Evolutionary conservation across 2,797 vertebrate species (phyloP).

Genomic region (Geotrypetes seraphini): DNA sequence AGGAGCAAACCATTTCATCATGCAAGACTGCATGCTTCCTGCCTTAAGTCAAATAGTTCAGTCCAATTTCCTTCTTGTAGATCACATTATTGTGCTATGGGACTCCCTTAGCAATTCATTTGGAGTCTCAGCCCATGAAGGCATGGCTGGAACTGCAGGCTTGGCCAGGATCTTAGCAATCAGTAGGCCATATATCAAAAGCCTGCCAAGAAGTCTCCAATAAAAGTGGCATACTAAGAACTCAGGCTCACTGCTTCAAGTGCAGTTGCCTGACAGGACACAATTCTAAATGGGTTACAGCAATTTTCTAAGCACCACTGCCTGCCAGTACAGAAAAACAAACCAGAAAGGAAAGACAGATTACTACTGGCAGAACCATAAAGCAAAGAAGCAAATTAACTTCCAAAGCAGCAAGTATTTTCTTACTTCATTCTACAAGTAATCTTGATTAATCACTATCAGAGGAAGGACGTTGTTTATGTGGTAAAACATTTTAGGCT

Average conservation of each 20-base stretch:
- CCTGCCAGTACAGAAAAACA: background rate
- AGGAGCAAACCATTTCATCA: too few relatives aligned
- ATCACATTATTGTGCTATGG: background rate
- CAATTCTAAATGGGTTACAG: slow-evolving; percentile 6
- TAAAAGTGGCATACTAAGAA: slow-evolving; percentile 15
- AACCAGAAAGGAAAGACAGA: background rate
- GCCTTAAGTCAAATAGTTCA: too few relatives aligned
- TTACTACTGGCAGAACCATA: background rate
- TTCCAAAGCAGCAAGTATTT: background rate
- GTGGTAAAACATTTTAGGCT: too few relatives aligned
- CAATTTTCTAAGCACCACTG: background rate
- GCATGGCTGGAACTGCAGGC: slow-evolving; percentile 2
- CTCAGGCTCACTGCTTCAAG: slow-evolving; percentile 15
- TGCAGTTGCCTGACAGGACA: slow-evolving; percentile 4
- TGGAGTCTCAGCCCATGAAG: slow-evolving; percentile 2
- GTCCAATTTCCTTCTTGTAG: background rate
- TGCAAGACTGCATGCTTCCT: too few relatives aligned
- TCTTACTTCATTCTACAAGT: background rate
- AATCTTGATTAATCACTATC: background rate
- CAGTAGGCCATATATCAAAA: slow-evolving; percentile 16
- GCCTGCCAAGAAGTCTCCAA: slow-evolving; percentile 13
- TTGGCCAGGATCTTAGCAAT: slow-evolving; percentile 4
- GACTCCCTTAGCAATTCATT: slow-evolving; percentile 1
- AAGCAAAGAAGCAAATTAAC: background rate
- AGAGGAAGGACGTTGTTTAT: too few relatives aligned